phyloP scores from a whole-genome alignment of 2,888 invertebrate species.

The Cantharis rufa region DNA sequence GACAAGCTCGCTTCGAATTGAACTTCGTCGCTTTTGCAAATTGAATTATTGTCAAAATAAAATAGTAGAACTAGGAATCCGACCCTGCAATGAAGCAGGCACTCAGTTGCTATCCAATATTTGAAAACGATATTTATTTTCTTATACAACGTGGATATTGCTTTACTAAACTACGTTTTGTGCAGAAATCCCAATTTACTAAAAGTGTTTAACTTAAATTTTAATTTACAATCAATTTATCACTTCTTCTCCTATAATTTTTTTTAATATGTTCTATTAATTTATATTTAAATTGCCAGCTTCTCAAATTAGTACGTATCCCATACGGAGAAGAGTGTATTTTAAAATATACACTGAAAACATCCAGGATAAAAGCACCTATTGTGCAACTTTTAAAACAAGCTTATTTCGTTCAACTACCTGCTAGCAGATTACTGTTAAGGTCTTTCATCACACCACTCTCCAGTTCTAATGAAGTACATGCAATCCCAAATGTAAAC shows the following conservation, averaged over 20 bases:
- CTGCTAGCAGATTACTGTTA: too few relatives aligned
- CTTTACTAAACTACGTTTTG: constrained; percentile 33
- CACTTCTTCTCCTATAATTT: neutral
- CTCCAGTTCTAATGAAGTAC: too few relatives aligned
- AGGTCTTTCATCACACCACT: too few relatives aligned
- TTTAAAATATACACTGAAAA: too few relatives aligned
- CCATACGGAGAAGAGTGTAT: neutral
- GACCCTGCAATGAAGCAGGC: constrained; percentile 40
- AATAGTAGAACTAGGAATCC: constrained; percentile 40
- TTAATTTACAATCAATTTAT: neutral
- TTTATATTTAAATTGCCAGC: neutral
- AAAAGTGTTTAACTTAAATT: neutral
- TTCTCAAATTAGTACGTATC: neutral
- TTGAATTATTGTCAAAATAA: constrained; percentile 43
- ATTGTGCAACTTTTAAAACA: too few relatives aligned
- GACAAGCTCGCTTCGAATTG: constrained; percentile 37
- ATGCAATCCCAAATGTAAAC: too few relatives aligned
- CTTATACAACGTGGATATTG: constrained; percentile 39
- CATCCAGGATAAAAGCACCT: too few relatives aligned
- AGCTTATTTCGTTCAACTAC: too few relatives aligned
- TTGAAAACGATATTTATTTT: constrained; percentile 43
- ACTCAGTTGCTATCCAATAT: constrained; percentile 42
- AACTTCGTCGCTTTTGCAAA: constrained; percentile 43
- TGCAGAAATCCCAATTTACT: constrained; percentile 15
- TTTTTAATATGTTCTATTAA: neutral